Conservation (phyloP, 1,140 invertebrate species). For the Vollenhovia emeryi region DNA sequence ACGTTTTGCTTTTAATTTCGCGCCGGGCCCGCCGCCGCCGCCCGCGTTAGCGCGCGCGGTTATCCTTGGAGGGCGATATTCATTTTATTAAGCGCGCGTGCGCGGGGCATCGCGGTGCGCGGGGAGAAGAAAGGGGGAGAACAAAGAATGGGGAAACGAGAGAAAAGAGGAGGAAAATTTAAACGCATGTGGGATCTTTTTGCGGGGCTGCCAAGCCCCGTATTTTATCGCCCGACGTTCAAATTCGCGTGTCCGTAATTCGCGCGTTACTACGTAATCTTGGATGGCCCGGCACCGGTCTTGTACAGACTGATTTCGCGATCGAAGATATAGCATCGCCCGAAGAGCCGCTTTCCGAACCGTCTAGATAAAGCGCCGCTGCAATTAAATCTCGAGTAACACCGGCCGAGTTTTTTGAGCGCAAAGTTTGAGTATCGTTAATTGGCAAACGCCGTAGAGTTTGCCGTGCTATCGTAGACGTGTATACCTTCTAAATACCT, state of each 20-base stretch:
- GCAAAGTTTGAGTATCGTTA: conserved; percentile 56
- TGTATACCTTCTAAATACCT: conserved; percentile 46
- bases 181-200: conserved; percentile 11
- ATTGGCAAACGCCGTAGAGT: conserved; percentile 45
- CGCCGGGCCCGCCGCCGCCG: conserved; percentile 30
- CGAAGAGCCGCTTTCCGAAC: conserved; percentile 22
- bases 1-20: conserved; percentile 71
- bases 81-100: conserved; percentile 60
- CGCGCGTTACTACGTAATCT: conserved; percentile 47
- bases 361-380: conserved; percentile 20
- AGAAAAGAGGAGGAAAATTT: conserved; percentile 41
- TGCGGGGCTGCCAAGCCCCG: neutral
- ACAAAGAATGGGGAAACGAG: conserved; percentile 5
- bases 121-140: neutral
- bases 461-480: conserved; percentile 39
- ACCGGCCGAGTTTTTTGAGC: conserved; percentile 28
- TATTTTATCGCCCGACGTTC: conserved; percentile 34
- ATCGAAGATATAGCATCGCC: conserved; percentile 29
- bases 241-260: conserved; percentile 53
- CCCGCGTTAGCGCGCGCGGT: conserved; percentile 22
- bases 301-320: conserved; percentile 40
- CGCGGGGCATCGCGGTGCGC: conserved; percentile 39
- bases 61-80: conserved; percentile 48
- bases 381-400: conserved; percentile 54
- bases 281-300: neutral